These are phyloP conservation scores for Myxocyprinus asiaticus DNA, from an alignment of 2,113 vertebrate genomes.

Conservation along the genomic window DNA sequence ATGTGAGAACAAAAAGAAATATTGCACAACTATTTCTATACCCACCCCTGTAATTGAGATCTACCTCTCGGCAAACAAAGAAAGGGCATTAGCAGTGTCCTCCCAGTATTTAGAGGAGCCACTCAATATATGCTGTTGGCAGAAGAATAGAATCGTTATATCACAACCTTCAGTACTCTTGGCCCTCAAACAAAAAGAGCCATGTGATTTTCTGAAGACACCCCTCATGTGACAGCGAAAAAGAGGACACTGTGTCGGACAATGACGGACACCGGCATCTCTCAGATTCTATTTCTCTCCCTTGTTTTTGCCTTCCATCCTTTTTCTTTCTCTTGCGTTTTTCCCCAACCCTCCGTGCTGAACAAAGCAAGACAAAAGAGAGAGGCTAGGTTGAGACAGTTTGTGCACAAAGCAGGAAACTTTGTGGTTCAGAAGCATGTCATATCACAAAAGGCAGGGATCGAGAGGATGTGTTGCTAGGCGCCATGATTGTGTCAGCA, in stretches of 20 bases:
- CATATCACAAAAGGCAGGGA: constrained; percentile 55
- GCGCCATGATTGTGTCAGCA: constrained; percentile 61
- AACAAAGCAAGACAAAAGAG: constrained; percentile 34
- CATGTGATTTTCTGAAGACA: constrained; percentile 57
- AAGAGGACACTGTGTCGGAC: constrained; percentile 57
- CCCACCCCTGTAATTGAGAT: constrained; percentile 22
- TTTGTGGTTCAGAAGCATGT: constrained; percentile 45
- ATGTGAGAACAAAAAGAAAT: neutral
- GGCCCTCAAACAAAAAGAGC: constrained; percentile 56
- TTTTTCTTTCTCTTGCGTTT: constrained; percentile 6
- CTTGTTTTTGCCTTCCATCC: neutral
- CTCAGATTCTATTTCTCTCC: constrained; percentile 5
- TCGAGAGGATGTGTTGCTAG: constrained; percentile 61
- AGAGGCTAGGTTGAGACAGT: constrained; percentile 40
- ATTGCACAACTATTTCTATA: constrained; percentile 33
- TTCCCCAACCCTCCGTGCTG: constrained; percentile 2
- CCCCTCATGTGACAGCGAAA: constrained; percentile 59
- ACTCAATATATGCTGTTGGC: constrained; percentile 45
- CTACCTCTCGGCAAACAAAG: constrained; percentile 49
- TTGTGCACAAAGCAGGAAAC: constrained; percentile 60
- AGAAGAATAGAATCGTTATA: constrained; percentile 56
- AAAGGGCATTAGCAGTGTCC: constrained; percentile 45
- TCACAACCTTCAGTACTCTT: constrained; percentile 48
- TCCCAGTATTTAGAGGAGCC: constrained; percentile 40
- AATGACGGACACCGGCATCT: constrained; percentile 49